Percentiles rank a stretch among this genome's conserved stretches.
Conservation (phyloP, 2,113 vertebrate genomes). For the Charina bottae region DNA sequence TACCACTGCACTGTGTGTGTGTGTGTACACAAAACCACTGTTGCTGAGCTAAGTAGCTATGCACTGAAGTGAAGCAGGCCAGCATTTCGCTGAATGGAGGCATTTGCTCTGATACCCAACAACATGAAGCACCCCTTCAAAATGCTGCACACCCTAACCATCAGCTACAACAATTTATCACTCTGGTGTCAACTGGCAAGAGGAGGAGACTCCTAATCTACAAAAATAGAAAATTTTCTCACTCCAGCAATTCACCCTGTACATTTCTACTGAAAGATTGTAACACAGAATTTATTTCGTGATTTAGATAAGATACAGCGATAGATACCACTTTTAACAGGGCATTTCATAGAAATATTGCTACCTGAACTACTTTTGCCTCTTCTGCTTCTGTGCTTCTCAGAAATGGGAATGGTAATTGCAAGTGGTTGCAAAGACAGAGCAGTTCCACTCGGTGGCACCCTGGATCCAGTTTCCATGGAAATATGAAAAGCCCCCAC, state of each 20-base stretch:
- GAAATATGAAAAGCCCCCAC: constrained; percentile 42
- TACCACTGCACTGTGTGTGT: neutral
- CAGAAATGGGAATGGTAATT: neutral
- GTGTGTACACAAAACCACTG: neutral
- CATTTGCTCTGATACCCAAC: neutral
- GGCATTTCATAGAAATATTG: neutral
- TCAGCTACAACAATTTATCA: neutral
- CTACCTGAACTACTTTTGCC: neutral
- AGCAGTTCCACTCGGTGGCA: constrained; percentile 38
- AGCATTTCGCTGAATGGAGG: neutral
- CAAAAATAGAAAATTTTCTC: neutral
- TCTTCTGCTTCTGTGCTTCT: neutral
- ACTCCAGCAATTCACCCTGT: neutral
- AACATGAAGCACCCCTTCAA: neutral
- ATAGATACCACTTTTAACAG: neutral
- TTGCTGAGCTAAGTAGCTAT: neutral
- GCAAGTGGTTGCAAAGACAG: constrained; percentile 9
- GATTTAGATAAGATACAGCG: neutral
- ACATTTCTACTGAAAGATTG: neutral
- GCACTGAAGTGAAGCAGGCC: neutral
- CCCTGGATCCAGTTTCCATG: constrained; percentile 43
- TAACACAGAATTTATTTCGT: neutral
- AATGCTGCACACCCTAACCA: neutral
- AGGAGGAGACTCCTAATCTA: neutral
- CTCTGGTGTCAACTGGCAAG: neutral